Conservation (phyloP, 2,113 vertebrate genomes). For the Podiceps cristatus region DNA sequence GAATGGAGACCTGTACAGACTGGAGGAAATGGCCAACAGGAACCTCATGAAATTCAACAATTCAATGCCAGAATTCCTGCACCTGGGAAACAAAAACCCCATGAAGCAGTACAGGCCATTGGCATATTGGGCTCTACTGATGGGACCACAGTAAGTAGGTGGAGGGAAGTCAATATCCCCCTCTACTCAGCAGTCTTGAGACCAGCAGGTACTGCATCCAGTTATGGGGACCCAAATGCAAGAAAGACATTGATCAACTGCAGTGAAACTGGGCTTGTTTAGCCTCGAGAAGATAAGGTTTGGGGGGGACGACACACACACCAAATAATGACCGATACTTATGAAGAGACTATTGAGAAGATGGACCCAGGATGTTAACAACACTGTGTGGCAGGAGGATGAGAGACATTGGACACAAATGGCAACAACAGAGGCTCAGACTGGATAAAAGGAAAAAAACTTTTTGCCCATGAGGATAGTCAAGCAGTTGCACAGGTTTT, state of each 20-base stretch:
- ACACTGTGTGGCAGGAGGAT: not conserved
- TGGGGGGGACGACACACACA: rapidly evolving
- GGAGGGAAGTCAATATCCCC: not conserved
- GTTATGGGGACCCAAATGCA: not conserved
- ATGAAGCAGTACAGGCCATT: not conserved
- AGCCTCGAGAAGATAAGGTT: not conserved
- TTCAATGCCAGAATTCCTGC: not conserved
- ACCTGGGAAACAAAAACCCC: not conserved
- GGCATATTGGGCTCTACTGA: not conserved
- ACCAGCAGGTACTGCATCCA: not conserved
- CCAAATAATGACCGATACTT: not conserved
- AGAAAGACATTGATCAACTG: not conserved
- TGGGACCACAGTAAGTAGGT: not conserved
- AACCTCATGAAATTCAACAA: not conserved
- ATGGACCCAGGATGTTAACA: not conserved
- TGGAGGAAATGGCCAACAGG: not conserved
- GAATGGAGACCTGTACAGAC: not conserved
- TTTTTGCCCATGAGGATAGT: not conserved
- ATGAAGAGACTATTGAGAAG: not conserved
- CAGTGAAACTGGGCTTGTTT: not conserved
- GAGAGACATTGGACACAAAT: not conserved
- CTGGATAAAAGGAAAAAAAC: not conserved
- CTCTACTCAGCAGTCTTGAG: not conserved
- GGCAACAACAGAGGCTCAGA: not conserved
- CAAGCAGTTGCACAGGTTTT: not conserved